Base-by-base conservation (phyloP, 2,888 invertebrate species). In the Limenitis camilla region DNA sequence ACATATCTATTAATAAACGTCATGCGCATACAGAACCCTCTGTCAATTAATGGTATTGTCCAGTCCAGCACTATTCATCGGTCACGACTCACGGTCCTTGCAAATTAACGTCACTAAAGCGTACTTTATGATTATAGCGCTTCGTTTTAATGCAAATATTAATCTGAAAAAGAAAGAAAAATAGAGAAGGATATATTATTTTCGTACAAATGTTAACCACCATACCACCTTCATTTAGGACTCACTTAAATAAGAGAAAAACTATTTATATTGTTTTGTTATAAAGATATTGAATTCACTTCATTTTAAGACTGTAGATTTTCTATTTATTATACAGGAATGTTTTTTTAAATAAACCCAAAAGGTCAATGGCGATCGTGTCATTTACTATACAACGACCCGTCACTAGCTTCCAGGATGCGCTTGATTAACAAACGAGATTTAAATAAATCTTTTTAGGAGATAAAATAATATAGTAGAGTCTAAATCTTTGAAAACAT, bases 391-490 rank as follows among this genome's bases (percentile, higher is more conserved):
- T 76, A 66, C 71, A 67, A 63, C 67, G 72, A 77, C 76, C 78
- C 82, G 84, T 85, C 84, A 76, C 78, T 79, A 66, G 61, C 65
- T 68, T 61, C 68, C 72, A 72, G 67, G 67, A 61, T 69, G 72
- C 70, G 67, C 69, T 85, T 78, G 78, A 81, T 69, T 81, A 83
- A 80, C 78, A 79, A 81, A 81, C 74, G 77, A 75, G 81, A 72
- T 75, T 74, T 19, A 19, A 19, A 19, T 19, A 19, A 19, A 19
- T 19, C 2, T 19, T 19, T 19, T 19, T 19, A 19, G 19, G 3
- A 19, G 19, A 19, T 19, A 19, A 19, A 19, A 19, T 19, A 19
- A 19, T 19, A 19, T 19, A 19, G 19, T 2, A 19, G 19, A 19
- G 19, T 2, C 19, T 19, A 19, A 19, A 19, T 19, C 19, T 19